Conservation (phyloP, 2,113 vertebrate species). For the Isichthys henryi region DNA sequence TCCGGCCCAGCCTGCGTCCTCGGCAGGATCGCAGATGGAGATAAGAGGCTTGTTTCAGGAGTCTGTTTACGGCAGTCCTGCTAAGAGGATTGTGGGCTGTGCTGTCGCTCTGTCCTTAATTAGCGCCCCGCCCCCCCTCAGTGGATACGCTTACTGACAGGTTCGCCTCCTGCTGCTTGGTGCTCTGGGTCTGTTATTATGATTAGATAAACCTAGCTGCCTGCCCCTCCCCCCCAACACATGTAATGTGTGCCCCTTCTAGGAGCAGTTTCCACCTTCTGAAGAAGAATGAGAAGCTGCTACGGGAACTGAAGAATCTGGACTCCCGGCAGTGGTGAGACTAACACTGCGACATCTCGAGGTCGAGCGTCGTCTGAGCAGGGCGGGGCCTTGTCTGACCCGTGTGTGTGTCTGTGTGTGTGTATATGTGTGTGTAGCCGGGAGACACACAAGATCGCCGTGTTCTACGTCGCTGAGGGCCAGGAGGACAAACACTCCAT, state of each 20-base stretch:
- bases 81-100: neutral
- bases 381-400: neutral
- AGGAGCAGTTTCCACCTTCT: slow-evolving; percentile 96
- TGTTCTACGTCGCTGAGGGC: slow-evolving; percentile 96
- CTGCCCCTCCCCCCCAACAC: neutral
- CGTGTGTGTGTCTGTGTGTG: neutral
- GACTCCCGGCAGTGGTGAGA: slow-evolving; percentile 94
- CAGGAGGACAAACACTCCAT: slow-evolving; percentile 99
- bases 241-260: neutral
- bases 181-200: neutral
- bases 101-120: neutral
- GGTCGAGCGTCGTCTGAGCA: neutral
- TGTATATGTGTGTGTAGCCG: slow-evolving; percentile 69
- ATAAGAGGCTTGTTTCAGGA: neutral
- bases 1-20: neutral
- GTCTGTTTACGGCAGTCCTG: neutral
- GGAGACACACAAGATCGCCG: slow-evolving; percentile 97
- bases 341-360: neutral
- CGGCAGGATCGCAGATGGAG: neutral
- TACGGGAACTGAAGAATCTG: slow-evolving; percentile 94
- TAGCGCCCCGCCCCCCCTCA: neutral
- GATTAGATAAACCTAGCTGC: neutral
- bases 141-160: neutral
- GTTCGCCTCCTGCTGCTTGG: neutral
- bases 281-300: slow-evolving; percentile 96